Base-by-base conservation (phyloP, 2,888 invertebrate genomes). In the Tillus elongatus region DNA sequence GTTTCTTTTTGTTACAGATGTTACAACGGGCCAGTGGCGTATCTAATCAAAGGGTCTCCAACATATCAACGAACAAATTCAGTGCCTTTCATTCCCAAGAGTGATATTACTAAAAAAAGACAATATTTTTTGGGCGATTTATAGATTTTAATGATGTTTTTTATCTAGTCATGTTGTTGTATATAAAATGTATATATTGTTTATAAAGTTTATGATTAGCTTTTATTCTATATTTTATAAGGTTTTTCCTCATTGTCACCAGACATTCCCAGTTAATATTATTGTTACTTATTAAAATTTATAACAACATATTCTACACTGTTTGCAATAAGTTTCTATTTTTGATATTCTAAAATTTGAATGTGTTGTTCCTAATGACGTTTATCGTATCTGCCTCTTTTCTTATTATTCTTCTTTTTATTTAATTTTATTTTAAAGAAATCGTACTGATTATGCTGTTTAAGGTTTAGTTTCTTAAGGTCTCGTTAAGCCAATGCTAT, bases 121-220 rank as follows among this genome's bases (percentile, higher is more conserved):
- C 48, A 55, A 61, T 59, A 60, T 55, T 53, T 51, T 55, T 53
- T 48, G 46, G 47, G 46, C 45, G 44, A 50, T 51, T 46, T 51
- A 47, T 50, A 53, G 52, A 58, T 54, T 60, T 56, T 61, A 59
- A 58, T 53, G 48, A 50, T 53, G 43, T 49, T 54, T 47, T 54
- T 55, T 50, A 50, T 58, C 61, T 60, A 61, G 59, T 59, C 60
- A 61, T 58, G 34, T 58, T 54, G 58, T 59, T 54, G 51, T 58
- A 53, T 46, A 58, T 53, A 55, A 46, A 48, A 19, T 19, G 24
- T 19, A 19, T 19, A 19, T 19, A 19, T n/a, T 19, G 24, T 19
- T 19, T 19, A 19, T 19, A 19, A 19, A 19, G 6, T 19, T 19
- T 19, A 19, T 19, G n/a, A 19, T 19, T n/a, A n/a, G n/a, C n/a